Conservation (phyloP, 2,888 invertebrate species). For the Conus canariensis region DNA sequence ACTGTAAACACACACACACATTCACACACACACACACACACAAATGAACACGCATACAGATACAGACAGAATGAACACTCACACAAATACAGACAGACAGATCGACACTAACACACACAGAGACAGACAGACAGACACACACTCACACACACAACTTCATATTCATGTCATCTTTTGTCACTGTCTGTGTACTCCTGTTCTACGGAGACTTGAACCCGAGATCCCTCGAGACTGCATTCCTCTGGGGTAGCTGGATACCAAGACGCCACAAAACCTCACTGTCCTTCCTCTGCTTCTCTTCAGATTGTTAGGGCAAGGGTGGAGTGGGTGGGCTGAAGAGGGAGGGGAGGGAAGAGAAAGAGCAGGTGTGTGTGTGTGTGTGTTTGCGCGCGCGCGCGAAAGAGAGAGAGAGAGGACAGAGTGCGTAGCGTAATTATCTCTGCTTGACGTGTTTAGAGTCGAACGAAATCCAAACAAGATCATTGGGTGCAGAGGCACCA, state of each 20-base stretch:
- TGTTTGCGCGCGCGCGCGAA: not conserved
- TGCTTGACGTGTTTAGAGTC: too few relatives aligned
- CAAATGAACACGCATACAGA: not conserved
- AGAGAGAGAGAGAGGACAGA: not conserved
- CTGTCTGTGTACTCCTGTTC: too few relatives aligned
- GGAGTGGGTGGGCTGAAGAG: not conserved
- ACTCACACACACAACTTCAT: not conserved
- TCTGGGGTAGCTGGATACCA: too few relatives aligned
- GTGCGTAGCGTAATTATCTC: too few relatives aligned
- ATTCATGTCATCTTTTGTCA: too few relatives aligned
- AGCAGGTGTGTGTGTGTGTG: not conserved
- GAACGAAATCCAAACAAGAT: too few relatives aligned
- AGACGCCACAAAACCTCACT: not conserved
- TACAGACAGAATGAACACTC: not conserved
- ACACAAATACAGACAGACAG: not conserved
- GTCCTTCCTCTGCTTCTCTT: too few relatives aligned
- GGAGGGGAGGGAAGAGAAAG: not conserved
- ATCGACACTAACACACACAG: not conserved
- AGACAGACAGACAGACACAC: not conserved
- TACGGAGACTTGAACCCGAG: too few relatives aligned
- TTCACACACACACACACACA: too few relatives aligned
- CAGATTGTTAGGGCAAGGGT: not conserved
- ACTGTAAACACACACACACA: too few relatives aligned
- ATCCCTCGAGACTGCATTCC: too few relatives aligned
- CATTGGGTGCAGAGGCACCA: too few relatives aligned